These are phyloP conservation scores for Chrysodeixis includens DNA, from an alignment of 2,888 invertebrate species.

Conservation along the genomic window DNA sequence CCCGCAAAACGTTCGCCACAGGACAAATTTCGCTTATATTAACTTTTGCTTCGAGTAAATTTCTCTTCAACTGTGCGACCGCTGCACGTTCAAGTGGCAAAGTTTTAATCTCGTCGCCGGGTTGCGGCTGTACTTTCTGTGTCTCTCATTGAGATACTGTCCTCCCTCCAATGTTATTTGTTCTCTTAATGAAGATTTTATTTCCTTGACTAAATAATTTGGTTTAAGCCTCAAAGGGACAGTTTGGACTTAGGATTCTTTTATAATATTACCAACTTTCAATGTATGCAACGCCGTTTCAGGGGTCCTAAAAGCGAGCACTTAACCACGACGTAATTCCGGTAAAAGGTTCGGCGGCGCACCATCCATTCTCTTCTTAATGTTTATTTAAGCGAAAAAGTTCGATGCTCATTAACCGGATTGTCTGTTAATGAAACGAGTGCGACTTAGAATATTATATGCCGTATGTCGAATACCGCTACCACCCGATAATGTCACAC, in stretches of 20 bases:
- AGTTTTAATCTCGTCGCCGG: conserved; percentile 84
- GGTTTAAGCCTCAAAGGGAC: background rate
- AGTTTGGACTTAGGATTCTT: conserved; percentile 1
- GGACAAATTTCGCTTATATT: conserved; percentile 87
- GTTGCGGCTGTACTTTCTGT: conserved; percentile 66
- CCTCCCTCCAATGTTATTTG: conserved; percentile 52
- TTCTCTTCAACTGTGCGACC: conserved; percentile 82
- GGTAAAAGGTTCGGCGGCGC: conserved; percentile 80
- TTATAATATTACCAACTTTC: conserved; percentile 30
- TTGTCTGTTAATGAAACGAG: conserved; percentile 82
- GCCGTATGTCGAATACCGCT: conserved; percentile 58
- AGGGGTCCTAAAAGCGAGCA: conserved; percentile 76
- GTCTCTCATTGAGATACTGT: conserved; percentile 57
- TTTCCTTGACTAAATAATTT: background rate
- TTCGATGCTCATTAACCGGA: conserved; percentile 83
- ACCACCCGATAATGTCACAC: conserved; percentile 78
- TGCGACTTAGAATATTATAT: conserved; percentile 75
- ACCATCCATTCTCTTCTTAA: conserved; percentile 81
- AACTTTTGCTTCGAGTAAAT: conserved; percentile 86
- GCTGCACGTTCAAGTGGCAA: conserved; percentile 84
- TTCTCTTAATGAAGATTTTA: conserved; percentile 30
- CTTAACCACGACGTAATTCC: conserved; percentile 83
- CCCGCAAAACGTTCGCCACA: conserved; percentile 79
- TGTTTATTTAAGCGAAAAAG: conserved; percentile 87
- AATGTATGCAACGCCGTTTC: conserved; percentile 68